These are phyloP conservation scores for Rhopalosiphum nymphaeae DNA, from an alignment of 2,888 invertebrate genomes.

Conservation along the genomic window DNA sequence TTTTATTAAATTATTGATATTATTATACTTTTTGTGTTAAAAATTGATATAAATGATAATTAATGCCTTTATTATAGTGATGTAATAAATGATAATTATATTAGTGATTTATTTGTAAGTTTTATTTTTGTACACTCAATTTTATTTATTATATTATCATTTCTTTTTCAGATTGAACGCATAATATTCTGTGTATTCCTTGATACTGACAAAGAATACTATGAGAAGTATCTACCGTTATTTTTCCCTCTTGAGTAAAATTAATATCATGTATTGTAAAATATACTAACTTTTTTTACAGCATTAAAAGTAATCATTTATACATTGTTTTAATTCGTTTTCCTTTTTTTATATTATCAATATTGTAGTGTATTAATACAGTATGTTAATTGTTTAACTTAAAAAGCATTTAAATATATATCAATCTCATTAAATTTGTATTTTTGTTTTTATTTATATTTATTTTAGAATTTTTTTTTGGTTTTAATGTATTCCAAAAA, in stretches of 20 bases:
- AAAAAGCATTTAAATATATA: not conserved
- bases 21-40: not conserved
- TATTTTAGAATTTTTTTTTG: not conserved
- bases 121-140: not conserved
- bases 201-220: conserved; percentile 79
- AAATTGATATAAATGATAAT: not conserved
- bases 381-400: not conserved
- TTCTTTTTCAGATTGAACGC: conserved; percentile 75
- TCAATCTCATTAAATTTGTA: not conserved
- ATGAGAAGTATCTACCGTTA: conserved; percentile 79
- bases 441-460: not conserved
- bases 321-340: conserved; percentile 1
- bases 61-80: not conserved
- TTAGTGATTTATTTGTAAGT: not conserved
- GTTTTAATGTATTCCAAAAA: not conserved
- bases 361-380: conserved; percentile 25
- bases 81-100: too few relatives aligned
- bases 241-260: conserved; percentile 78
- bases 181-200: conserved; percentile 87
- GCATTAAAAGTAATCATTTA: conserved; percentile 5
- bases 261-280: not conserved
- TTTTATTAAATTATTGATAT: not conserved
- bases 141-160: conserved; percentile 64
- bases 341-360: conserved; percentile 12
- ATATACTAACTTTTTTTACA: not conserved